phyloP scores from a whole-genome alignment of 2,888 invertebrate genomes.

The Portevinia maculata region DNA sequence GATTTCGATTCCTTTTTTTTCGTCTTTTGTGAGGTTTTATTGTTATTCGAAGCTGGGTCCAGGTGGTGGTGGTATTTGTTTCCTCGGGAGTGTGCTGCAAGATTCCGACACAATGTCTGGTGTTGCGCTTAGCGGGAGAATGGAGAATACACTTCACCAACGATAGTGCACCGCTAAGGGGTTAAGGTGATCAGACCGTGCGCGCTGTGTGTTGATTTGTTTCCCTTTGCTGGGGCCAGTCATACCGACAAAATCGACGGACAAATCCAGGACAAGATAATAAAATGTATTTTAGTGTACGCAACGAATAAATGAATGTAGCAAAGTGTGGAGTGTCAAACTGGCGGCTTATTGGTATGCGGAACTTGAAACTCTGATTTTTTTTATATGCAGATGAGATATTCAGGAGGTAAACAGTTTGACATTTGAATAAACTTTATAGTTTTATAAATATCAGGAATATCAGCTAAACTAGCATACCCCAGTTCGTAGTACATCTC shows the following conservation, averaged over 20 bases:
- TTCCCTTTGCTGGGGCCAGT: constrained; percentile 34
- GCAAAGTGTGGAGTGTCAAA: constrained; percentile 36
- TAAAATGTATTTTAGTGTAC: constrained; percentile 55
- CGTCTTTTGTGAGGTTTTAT: constrained; percentile 39
- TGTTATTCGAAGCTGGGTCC: constrained; percentile 57
- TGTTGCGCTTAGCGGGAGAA: constrained; percentile 37
- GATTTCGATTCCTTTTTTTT: constrained; percentile 23
- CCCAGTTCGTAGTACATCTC: too few relatives aligned
- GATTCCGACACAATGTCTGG: constrained; percentile 70
- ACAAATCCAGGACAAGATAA: constrained; percentile 72
- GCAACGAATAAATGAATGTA: constrained; percentile 13
- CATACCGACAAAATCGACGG: constrained; percentile 53
- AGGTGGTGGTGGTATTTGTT: constrained; percentile 57
- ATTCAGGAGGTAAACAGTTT: background rate
- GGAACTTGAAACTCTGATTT: background rate
- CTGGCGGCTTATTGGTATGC: constrained; percentile 26
- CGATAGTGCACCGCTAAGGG: background rate
- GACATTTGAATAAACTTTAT: too few relatives aligned
- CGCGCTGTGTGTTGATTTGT: constrained; percentile 47
- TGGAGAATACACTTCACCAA: background rate
- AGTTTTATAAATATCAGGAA: too few relatives aligned
- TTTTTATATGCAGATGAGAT: background rate
- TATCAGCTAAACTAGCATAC: too few relatives aligned
- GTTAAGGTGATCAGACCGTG: constrained; percentile 15
- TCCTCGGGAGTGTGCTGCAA: constrained; percentile 13